phyloP scores from a whole-genome alignment of 2,888 invertebrate genomes.

The Leptodirus hochenwartii region DNA sequence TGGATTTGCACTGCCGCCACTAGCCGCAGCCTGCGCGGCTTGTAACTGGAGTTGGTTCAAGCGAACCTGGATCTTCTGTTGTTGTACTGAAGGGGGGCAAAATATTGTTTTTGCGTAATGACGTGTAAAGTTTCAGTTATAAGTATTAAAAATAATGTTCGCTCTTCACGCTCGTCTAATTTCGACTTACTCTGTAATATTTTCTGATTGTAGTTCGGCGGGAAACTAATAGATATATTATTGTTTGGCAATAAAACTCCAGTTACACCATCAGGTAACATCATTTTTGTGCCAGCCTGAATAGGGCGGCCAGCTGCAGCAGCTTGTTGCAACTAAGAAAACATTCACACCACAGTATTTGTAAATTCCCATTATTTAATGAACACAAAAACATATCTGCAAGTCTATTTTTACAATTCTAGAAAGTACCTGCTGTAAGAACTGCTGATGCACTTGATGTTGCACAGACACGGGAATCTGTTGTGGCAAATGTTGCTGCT shows the following conservation, averaged over 20 bases:
- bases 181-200: constrained; percentile 19
- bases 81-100: too few relatives aligned
- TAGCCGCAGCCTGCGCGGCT: too few relatives aligned
- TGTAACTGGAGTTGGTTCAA: too few relatives aligned
- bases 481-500: constrained; percentile 13
- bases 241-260: constrained; percentile 48
- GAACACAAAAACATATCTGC: background rate
- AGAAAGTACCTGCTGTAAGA: constrained; percentile 30
- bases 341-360: constrained; percentile 6
- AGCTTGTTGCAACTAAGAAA: constrained; percentile 41
- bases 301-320: constrained; percentile 38
- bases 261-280: constrained; percentile 42
- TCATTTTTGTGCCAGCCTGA: constrained; percentile 32
- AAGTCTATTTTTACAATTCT: background rate
- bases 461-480: constrained; percentile 17
- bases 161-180: background rate
- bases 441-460: constrained; percentile 33
- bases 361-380: constrained; percentile 5
- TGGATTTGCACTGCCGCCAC: too few relatives aligned
- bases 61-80: too few relatives aligned
- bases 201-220: constrained; percentile 28
- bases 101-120: too few relatives aligned
- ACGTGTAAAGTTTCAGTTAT: too few relatives aligned
- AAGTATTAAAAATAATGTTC: background rate
- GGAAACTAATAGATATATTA: constrained; percentile 34